A percentile compares a stretch with the other conserved stretches of the same genome.
phyloP scores from a whole-genome alignment of 2,888 invertebrate species.

The Cryptophagus acutangulus region DNA sequence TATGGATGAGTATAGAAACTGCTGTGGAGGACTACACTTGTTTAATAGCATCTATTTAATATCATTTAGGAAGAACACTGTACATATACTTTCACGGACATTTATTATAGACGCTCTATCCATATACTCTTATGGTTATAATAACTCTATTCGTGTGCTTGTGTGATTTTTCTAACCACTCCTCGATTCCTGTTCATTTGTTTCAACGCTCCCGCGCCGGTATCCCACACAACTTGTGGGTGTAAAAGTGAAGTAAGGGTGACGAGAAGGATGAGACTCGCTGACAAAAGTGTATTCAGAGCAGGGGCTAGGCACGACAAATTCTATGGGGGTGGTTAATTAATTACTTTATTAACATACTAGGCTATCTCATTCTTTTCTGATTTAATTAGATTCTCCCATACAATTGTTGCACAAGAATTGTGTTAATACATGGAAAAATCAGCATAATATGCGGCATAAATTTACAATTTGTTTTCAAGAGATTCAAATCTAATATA shows the following conservation, averaged over 20 bases:
- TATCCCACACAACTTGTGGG: slow-evolving; percentile 17
- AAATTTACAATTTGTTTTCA: no score
- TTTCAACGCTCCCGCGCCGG: slow-evolving; percentile 20
- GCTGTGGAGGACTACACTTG: slow-evolving; percentile 1
- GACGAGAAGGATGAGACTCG: slow-evolving; percentile 2
- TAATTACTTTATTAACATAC: slow-evolving; percentile 1
- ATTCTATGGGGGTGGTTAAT: slow-evolving; percentile 2
- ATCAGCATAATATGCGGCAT: no score
- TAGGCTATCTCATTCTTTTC: no score
- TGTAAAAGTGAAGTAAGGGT: slow-evolving; percentile 1
- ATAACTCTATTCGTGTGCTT: slow-evolving; percentile 14
- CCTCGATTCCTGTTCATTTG: slow-evolving; percentile 16
- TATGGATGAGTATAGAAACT: no score
- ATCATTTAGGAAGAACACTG: slow-evolving; percentile 4
- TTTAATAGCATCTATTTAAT: slow-evolving; percentile 5
- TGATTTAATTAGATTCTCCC: no score
- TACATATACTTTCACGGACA: slow-evolving; percentile 1
- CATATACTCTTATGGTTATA: slow-evolving; percentile 8
- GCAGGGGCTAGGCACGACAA: neutral
- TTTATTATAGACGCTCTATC: slow-evolving; percentile 6
- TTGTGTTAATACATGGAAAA: no score
- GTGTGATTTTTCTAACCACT: slow-evolving; percentile 15
- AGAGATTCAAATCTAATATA: no score
- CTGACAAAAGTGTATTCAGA: slow-evolving; percentile 1
- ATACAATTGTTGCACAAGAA: no score